Evolutionary conservation across 2,797 vertebrate species (phyloP).

Genomic region (Okamejei kenojei): DNA sequence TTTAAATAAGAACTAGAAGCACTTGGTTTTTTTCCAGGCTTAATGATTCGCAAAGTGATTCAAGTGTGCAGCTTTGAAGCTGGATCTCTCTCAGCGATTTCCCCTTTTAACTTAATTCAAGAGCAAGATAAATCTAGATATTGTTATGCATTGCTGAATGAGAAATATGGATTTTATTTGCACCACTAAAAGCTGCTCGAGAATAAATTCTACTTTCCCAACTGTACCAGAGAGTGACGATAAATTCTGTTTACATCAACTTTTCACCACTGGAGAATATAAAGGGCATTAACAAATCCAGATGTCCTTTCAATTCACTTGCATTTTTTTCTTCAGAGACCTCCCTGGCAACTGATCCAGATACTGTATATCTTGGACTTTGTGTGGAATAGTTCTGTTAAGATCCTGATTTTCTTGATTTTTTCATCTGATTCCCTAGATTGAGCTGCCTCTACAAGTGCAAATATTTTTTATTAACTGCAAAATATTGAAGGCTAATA

Average conservation of each 20-base stretch:
- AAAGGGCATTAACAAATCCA: background rate
- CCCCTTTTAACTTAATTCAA: background rate
- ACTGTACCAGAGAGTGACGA: background rate
- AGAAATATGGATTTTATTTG: background rate
- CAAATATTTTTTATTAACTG: too few relatives aligned
- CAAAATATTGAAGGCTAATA: too few relatives aligned
- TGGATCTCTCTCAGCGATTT: background rate
- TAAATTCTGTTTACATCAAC: background rate
- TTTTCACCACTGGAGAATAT: background rate
- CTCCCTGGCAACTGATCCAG: background rate
- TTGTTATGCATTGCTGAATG: background rate
- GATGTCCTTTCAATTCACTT: background rate
- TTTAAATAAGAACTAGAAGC: background rate
- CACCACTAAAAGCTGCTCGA: background rate
- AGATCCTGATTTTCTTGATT: background rate
- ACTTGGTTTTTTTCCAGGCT: background rate
- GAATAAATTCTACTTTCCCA: background rate
- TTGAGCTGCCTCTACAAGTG: background rate
- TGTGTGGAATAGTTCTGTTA: background rate
- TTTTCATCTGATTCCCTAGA: background rate
- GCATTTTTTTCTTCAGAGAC: background rate
- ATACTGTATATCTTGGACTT: background rate
- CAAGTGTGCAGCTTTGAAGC: background rate
- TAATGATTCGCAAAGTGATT: background rate
- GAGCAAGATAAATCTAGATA: background rate